phyloP scores from a whole-genome alignment of 2,113 vertebrate species.

The Onychorhynchus coronatus region DNA sequence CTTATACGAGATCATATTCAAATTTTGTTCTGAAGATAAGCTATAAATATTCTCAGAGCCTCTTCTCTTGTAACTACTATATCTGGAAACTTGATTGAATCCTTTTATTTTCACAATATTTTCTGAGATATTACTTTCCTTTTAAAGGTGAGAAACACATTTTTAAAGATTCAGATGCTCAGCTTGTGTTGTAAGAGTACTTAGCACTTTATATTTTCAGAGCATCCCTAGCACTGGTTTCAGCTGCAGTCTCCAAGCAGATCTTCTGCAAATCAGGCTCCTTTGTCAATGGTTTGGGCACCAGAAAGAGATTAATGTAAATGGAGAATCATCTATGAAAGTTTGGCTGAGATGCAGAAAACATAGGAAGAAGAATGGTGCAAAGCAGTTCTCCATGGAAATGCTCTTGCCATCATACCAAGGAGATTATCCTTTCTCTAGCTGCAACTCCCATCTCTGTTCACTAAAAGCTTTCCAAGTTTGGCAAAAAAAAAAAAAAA shows the following conservation, averaged over 20 bases:
- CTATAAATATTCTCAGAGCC: not conserved
- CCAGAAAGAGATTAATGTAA: not conserved
- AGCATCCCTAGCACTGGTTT: not conserved
- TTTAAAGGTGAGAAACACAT: not conserved
- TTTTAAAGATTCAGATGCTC: not conserved
- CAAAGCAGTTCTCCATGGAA: not conserved
- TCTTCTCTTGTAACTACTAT: not conserved
- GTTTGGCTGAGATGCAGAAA: not conserved
- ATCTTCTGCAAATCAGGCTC: not conserved
- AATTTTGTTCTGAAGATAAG: not conserved
- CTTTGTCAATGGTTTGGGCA: not conserved
- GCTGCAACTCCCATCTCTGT: not conserved
- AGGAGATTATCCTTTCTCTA: not conserved
- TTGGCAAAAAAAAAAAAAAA: not conserved
- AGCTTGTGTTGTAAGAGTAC: not conserved
- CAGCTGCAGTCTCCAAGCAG: not conserved
- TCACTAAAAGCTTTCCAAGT: not conserved
- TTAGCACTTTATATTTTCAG: not conserved
- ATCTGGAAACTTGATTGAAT: not conserved
- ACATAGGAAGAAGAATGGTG: not conserved
- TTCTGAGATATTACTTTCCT: not conserved
- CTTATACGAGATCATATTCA: not conserved
- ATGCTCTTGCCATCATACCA: not conserved
- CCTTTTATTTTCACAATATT: not conserved
- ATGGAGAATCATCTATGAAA: not conserved